These are phyloP conservation scores for Acanthosepion lycidas DNA, from an alignment of 2,888 invertebrate genomes.

Conservation along the genomic window DNA sequence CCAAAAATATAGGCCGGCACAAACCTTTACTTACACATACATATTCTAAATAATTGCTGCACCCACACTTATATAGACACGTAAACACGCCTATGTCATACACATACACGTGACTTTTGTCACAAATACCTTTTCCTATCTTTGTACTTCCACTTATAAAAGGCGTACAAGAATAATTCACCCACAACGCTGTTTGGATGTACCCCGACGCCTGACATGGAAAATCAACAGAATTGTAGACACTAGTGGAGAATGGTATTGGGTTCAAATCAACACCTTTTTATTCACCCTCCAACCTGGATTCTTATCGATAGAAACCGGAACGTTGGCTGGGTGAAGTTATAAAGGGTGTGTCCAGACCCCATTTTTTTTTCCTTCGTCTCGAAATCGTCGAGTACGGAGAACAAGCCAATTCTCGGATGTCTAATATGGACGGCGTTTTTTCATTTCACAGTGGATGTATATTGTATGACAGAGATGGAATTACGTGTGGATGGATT, in stretches of 20 bases:
- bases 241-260: neutral
- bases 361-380: neutral
- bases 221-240: neutral
- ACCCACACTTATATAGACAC: neutral
- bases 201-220: neutral
- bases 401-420: neutral
- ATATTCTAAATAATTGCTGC: neutral
- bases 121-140: neutral
- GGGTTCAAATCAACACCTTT: neutral
- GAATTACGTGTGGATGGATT: constrained; percentile 39
- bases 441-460: constrained; percentile 38
- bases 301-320: neutral
- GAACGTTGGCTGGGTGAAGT: neutral
- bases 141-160: neutral
- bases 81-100: neutral
- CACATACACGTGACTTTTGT: neutral
- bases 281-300: neutral
- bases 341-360: neutral
- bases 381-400: neutral
- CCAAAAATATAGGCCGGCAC: neutral
- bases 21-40: neutral
- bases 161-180: neutral
- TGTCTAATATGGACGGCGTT: neutral
- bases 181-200: neutral
- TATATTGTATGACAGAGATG: neutral